Evolutionary conservation across 2,797 vertebrate species (phyloP).

Genomic region (Lepilemur septentrionalis): DNA sequence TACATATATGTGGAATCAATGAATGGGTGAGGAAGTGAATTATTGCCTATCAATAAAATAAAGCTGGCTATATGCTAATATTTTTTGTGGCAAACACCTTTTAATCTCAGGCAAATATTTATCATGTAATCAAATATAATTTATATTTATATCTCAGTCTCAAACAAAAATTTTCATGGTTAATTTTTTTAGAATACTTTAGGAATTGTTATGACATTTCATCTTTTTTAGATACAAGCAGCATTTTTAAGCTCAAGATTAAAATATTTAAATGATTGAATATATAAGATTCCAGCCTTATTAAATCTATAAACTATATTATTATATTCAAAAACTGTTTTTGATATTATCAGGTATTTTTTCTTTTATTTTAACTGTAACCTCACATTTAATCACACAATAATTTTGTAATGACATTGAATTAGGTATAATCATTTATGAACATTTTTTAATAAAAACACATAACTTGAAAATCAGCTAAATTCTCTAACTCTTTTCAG

Average conservation of each 20-base stretch:
- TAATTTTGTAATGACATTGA: neutral
- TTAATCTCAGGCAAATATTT: neutral
- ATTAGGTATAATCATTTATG: neutral
- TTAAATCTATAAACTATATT: neutral
- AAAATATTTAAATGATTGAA: neutral
- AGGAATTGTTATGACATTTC: neutral
- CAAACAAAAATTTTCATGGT: neutral
- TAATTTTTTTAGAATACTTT: neutral
- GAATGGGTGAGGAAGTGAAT: neutral
- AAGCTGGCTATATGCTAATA: neutral
- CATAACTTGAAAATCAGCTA: neutral
- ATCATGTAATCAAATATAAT: neutral
- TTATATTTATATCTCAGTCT: neutral
- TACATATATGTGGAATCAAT: neutral
- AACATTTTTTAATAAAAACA: neutral
- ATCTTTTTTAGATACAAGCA: neutral
- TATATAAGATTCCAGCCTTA: neutral
- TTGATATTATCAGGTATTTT: neutral
- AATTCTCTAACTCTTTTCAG: neutral
- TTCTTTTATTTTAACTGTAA: neutral
- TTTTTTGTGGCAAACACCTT: neutral
- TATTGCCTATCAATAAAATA: neutral
- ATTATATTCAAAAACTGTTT: neutral
- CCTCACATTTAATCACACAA: neutral
- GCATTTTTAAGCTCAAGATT: neutral